phyloP scores from a whole-genome alignment of 2,797 vertebrate species.

The Taenioides sp. region DNA sequence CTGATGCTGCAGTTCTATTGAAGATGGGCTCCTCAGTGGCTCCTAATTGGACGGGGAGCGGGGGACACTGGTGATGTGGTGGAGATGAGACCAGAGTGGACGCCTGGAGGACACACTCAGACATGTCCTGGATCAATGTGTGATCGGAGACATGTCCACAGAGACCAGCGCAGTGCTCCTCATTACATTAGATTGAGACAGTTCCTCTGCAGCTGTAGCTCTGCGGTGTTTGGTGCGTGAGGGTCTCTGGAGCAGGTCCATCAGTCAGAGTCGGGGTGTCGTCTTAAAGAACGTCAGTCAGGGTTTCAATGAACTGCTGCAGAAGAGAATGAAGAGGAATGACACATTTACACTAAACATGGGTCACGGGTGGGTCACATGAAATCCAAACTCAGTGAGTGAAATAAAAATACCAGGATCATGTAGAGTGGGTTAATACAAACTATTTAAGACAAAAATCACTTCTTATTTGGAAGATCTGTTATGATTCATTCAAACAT shows the following conservation, averaged over 20 bases:
- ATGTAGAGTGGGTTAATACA: too few relatives aligned
- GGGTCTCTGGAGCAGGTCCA: conserved; percentile 17
- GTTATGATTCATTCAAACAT: too few relatives aligned
- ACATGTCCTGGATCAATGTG: conserved; percentile 57
- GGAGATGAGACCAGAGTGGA: conserved; percentile 39
- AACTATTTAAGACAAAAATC: too few relatives aligned
- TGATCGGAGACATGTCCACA: conserved; percentile 17
- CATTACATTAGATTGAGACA: conserved; percentile 57
- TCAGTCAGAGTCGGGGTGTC: conserved; percentile 22
- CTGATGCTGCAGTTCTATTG: conserved; percentile 10
- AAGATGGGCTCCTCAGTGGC: conserved; percentile 24
- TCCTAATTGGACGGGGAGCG: conserved; percentile 60
- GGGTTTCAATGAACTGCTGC: background rate
- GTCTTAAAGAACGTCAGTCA: background rate
- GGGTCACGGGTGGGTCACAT: too few relatives aligned
- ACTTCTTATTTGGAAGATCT: too few relatives aligned
- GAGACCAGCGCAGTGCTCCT: conserved; percentile 49
- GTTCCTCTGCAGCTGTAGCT: conserved; percentile 47
- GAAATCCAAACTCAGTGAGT: too few relatives aligned
- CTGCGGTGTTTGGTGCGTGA: background rate
- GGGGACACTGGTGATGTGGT: conserved; percentile 54
- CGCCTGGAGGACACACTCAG: conserved; percentile 17
- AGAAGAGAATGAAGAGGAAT: too few relatives aligned
- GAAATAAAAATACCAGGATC: too few relatives aligned
- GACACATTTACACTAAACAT: too few relatives aligned